These are phyloP conservation scores for Sphyrna mokarran DNA, from an alignment of 2,113 vertebrate species.

Conservation along the genomic window DNA sequence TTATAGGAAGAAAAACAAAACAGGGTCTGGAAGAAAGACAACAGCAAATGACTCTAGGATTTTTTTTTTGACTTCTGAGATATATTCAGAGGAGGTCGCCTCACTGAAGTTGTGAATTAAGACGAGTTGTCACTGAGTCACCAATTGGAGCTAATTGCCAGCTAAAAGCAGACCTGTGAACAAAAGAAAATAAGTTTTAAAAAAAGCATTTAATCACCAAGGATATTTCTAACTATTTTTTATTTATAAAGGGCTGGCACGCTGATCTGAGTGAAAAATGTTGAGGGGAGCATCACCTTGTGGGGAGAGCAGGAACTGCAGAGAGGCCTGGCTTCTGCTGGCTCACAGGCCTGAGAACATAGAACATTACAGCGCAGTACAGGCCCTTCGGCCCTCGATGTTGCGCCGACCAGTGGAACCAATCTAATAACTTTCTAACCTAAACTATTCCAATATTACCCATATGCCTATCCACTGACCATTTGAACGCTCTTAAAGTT, in stretches of 20 bases:
- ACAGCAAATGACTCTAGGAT: not conserved
- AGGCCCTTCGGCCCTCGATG: no score
- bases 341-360: no score
- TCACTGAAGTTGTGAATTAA: not conserved
- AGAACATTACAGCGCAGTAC: no score
- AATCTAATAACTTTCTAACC: no score
- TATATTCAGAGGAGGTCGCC: not conserved
- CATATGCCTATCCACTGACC: no score
- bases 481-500: no score
- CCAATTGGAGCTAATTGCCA: not conserved
- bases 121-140: no score
- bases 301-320: not conserved
- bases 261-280: not conserved
- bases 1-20: slow-evolving; percentile 38
- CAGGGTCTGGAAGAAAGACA: not conserved
- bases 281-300: not conserved
- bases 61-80: not conserved
- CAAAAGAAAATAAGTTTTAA: not conserved
- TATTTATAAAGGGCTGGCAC: not conserved
- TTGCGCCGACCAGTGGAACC: no score
- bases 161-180: not conserved
- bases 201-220: not conserved
- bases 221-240: no score
- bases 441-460: no score
- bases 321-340: no score